Evolutionary conservation across 2,888 invertebrate genomes (phyloP), one percentile per base, ranked within the genome.

Genomic region (Limnephilus auricula): DNA sequence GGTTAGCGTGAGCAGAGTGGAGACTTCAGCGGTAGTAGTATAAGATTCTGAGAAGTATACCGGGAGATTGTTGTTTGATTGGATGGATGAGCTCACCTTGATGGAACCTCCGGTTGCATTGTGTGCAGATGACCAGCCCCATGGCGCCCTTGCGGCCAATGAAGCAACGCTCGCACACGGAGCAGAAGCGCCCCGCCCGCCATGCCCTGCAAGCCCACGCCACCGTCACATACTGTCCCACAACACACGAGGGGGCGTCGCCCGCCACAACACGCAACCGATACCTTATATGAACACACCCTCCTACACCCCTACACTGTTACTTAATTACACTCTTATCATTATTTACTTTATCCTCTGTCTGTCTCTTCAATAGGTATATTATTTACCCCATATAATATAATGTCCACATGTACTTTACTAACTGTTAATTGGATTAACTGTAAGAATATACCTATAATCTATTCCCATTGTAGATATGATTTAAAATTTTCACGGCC

Each of bases 181-280:
- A 97, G 95, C 97, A 97, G 96, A 97, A 97, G 95, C 97, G 97
- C 95, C 97, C 97, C 95, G 97, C 97, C 95, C 97, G 96, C 96
- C 97, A 97, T 94, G 97, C 96, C 96, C 97, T 97, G 95, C 94
- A 94, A 80, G 87, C 92, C 92, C 90, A 83, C 87, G 87, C 90
- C 87, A 92, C 89, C 84, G 37, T 32, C 85, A 92, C 90, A 89
- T 87, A 87, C 87, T 32, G 34, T 79, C 83, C 79, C 89, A 37
- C 87, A 78, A 32, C 50, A 87, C 65, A 82, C 83, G 25, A 31
- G 78, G 37, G 13, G 34, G 18, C 85, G 30, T 82, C 91, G 45
- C 82, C 40, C 91, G 45, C 82, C 40, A 34, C 79, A 31, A 85
- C 65, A 86, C 88, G n/a, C 65, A n/a, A 83, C 65, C 78, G 40